These are phyloP conservation scores for Neocrepidodera transversa DNA, from an alignment of 2,888 invertebrate genomes.

Conservation along the genomic window DNA sequence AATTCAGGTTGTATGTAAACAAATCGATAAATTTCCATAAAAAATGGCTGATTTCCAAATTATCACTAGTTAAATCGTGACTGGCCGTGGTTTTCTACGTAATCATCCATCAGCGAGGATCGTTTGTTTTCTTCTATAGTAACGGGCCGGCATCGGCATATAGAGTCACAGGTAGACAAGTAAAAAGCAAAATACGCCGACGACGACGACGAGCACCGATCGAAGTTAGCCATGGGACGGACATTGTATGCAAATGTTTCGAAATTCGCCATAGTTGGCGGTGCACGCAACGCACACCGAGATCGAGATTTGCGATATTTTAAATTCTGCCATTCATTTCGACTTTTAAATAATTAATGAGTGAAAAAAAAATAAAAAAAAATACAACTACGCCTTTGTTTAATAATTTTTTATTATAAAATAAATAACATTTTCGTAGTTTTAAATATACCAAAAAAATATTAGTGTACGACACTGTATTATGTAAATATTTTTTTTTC, in stretches of 20 bases:
- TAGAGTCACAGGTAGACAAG: background rate
- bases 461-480: too few species aligned
- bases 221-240: conserved; percentile 13
- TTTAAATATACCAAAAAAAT: too few species aligned
- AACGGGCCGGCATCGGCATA: conserved; percentile 3
- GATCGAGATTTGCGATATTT: conserved; percentile 13
- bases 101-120: conserved; percentile 7
- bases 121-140: background rate
- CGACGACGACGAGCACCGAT: background rate
- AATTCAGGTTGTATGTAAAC: too few species aligned
- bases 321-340: too few species aligned
- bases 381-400: too few species aligned
- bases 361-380: too few species aligned
- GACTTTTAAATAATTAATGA: too few species aligned
- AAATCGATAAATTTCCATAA: background rate
- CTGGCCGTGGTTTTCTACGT: conserved; percentile 5
- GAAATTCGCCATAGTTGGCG: conserved; percentile 7
- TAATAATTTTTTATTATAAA: too few species aligned
- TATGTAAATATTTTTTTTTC: too few species aligned
- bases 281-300: conserved; percentile 12
- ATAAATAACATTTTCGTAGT: too few species aligned
- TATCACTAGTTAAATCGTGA: background rate
- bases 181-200: too few species aligned
- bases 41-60: conserved; percentile 2
- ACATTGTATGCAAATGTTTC: conserved; percentile 13